Conservation (phyloP, 1,140 invertebrate genomes). For the Xylocopa sonorina region DNA sequence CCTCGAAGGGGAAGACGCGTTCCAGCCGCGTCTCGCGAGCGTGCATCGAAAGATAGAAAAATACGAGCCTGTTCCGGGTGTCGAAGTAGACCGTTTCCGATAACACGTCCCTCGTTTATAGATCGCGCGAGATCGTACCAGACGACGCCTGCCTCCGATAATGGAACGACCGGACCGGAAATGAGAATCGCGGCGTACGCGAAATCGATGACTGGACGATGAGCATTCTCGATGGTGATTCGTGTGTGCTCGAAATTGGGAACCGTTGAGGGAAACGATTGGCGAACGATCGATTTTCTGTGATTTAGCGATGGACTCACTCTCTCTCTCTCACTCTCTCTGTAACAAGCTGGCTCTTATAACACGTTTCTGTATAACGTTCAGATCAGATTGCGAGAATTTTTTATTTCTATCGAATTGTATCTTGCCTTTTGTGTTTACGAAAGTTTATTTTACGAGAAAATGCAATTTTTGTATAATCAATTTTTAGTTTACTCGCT, state of each 20-base stretch:
- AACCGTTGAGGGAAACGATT: too few relatives aligned
- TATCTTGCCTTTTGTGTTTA: too few relatives aligned
- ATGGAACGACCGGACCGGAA: neutral
- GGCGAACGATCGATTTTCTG: too few relatives aligned
- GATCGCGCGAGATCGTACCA: neutral
- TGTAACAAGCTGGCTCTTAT: too few relatives aligned
- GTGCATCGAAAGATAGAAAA: conserved; percentile 5
- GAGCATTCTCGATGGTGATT: neutral
- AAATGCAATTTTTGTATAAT: too few relatives aligned
- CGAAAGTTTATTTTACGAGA: too few relatives aligned
- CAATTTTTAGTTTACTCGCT: too few relatives aligned
- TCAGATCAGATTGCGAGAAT: too few relatives aligned
- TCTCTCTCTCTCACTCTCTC: too few relatives aligned
- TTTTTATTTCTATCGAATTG: too few relatives aligned
- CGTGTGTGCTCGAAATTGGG: neutral
- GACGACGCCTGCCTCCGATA: neutral
- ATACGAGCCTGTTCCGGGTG: neutral
- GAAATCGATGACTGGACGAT: neutral
- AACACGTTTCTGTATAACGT: too few relatives aligned
- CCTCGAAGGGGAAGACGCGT: neutral
- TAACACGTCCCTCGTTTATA: conserved; percentile 30
- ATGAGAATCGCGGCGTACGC: neutral
- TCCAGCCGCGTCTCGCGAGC: neutral
- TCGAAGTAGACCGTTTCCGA: conserved; percentile 1
- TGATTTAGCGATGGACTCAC: too few relatives aligned